Evolutionary conservation across 2,113 vertebrate species (phyloP), one percentile per base, ranked within the genome.

Genomic region (Nesoenas mayeri): DNA sequence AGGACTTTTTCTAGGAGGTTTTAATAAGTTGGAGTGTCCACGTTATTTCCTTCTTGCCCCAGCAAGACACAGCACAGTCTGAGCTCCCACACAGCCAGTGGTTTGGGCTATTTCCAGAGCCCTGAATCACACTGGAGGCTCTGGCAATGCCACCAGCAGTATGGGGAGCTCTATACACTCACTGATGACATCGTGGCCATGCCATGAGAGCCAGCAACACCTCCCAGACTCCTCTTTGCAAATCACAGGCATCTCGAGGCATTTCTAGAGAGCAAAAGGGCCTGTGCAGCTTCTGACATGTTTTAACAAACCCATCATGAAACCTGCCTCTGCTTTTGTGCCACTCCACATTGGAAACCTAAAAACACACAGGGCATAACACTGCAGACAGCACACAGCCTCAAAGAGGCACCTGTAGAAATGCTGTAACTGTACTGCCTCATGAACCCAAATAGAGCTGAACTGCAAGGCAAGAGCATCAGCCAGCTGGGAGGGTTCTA

Each of bases 221-320:
- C 22, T 54, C 28, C 18, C n/a, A 31, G 3, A 22, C 22, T 67
- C n/a, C 17, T 71, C 54, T 58, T 71, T 66, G 10, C 36, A 34
- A 11, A 50, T 42, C n/a, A 60, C 8, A 40, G 65, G 9, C 18
- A 8, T 19, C 58, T 89, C 5, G 4, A 50, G 26, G 25, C 22
- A 22, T 17, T 65, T 85, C 4, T 5, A 88, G 15, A 14, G 31
- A 69, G 4, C 4, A 79, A 73, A 79, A 26, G 1, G 5, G 15
- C 2, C 5, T 1, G 0, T 19, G 29, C 32, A 26, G 6, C 29
- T 81, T 56, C 51, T 67, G 20, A 26, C 1, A 1, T 15, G 7
- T 13, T 90, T 66, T 36, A 53, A 28, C 42, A 40, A 12, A 48
- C 40, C 51, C 4, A 0, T 42, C 38, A 20, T 2, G 7, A 89